Evolutionary conservation across 1,140 invertebrate species (phyloP), one percentile per base, ranked within the genome.

Genomic region (Musca domestica): DNA sequence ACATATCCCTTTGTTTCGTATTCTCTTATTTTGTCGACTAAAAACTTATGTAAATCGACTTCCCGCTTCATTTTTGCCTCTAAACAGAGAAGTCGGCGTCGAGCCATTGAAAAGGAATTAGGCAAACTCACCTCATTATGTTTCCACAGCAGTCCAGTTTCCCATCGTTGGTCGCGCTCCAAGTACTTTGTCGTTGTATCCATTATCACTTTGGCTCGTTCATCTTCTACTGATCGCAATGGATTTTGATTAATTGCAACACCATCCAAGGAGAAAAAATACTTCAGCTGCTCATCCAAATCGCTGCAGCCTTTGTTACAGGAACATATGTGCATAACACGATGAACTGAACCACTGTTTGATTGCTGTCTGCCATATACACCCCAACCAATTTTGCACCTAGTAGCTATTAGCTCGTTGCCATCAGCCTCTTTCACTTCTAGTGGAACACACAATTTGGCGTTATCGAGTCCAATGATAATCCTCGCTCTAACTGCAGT

Each of bases 391-490:
- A 51, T 9, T 49, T 48, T 49, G 23, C 48, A 66, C 17, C 48
- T 49, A 6, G 30, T 30, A 12, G 23, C 47, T 19, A 66, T 66
- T 27, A 52, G 7, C n/a, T 48, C 47, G 17, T 66, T 23, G 17
- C 9, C 47, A 10, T 27, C 14, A 27, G 15, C 47, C 27, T 66
- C 48, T 30, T 19, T 49, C 12, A 66, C 12, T 51, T 66, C 47
- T 19, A 51, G 15, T 0, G 64, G 48, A 0, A 51, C 47, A 14
- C 23, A 25, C 12, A 66, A n/a, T 30, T 66, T 66, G 2, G 27
- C 49, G 19, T 66, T 66, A 34, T 66, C 47, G 2, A 66, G 25
- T 2, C 64, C 64, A 27, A 52, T 66, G 14, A 66, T 49, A 49
- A 66, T 34, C 10, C 25, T 47, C n/a, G 64, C 23, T 23, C 51